Evolutionary conservation across 2,888 invertebrate genomes (phyloP).

Genomic region (Acleris cristana): DNA sequence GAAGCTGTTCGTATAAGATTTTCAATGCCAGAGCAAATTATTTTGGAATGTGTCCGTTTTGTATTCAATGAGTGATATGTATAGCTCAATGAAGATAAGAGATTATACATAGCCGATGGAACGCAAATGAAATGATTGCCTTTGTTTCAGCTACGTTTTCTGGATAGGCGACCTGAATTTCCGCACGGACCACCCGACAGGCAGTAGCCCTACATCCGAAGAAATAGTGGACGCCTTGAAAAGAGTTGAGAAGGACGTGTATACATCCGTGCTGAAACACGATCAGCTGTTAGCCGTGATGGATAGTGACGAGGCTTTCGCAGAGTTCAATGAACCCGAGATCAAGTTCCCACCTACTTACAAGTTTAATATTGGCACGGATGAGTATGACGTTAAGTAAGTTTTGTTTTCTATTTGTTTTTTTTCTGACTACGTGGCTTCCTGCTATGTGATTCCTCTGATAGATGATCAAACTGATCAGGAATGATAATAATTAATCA

Average conservation of each 20-base stretch:
- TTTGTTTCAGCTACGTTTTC: constrained; percentile 89
- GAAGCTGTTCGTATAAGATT: too few relatives aligned
- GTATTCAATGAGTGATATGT: too few relatives aligned
- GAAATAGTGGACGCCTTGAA: constrained; percentile 87
- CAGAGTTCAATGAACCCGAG: constrained; percentile 88
- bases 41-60: too few relatives aligned
- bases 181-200: constrained; percentile 87
- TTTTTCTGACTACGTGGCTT: too few relatives aligned
- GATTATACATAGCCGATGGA: too few relatives aligned
- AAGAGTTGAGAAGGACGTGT: constrained; percentile 86
- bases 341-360: constrained; percentile 94
- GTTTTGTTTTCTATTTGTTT: constrained; percentile 47
- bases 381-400: constrained; percentile 91
- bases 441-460: too few relatives aligned
- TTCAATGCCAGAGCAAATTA: too few relatives aligned
- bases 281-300: constrained; percentile 91
- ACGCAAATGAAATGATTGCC: too few relatives aligned
- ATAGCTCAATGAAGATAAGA: too few relatives aligned
- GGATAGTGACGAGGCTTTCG: constrained; percentile 91
- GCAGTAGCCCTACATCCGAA: constrained; percentile 84
- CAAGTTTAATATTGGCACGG: constrained; percentile 90
- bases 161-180: constrained; percentile 97
- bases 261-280: constrained; percentile 86
- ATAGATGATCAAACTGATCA: too few relatives aligned
- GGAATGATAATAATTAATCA: too few relatives aligned